Evolutionary conservation across 2,888 invertebrate genomes (phyloP), one percentile per base, ranked within the genome.

Genomic region (Seladonia tumulorum): DNA sequence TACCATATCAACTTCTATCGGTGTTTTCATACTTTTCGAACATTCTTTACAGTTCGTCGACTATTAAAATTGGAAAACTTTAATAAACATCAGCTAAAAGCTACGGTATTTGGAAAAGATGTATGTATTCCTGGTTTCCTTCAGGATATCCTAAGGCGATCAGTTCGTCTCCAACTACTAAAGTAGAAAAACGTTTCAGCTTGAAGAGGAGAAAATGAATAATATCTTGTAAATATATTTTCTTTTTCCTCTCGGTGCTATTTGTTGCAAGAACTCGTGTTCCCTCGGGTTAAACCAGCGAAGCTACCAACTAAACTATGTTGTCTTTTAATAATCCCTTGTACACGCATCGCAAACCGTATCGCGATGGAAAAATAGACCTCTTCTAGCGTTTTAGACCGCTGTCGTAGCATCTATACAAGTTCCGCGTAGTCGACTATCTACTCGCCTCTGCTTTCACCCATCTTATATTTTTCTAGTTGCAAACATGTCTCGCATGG

Each of bases 361-460:
- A 77, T 85, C 85, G 83, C 89, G 88, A 88, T 89, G 89, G 78
- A 90, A 90, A 90, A 90, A 90, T 88, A 90, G 79, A 87, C 73
- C 75, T 90, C 85, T 90, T 81, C 90, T 87, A 89, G 78, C 88
- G 77, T 78, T 74, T 47, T 85, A 25, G 39, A 47, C 75, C 75
- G 85, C 79, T 83, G 82, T 81, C 76, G 77, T 87, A 82, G 78
- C 76, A 79, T 77, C 81, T 53, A 53, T 53, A 53, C 89, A 88
- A 45, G 63, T 76, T 76, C 72, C 47, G 25, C 73, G 42, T 75
- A 66, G 22, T 76, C 76, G 29, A 45, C 73, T 53, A 47, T 63
- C 60, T 63, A 75, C 57, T 42, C 45, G 60, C 82, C 66, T 45
- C 47, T 45, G 53, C 16, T 35, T 22, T 68, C 39, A n/a, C 12